phyloP scores from a whole-genome alignment of 2,113 vertebrate species.

The Eulemur rufifrons region DNA sequence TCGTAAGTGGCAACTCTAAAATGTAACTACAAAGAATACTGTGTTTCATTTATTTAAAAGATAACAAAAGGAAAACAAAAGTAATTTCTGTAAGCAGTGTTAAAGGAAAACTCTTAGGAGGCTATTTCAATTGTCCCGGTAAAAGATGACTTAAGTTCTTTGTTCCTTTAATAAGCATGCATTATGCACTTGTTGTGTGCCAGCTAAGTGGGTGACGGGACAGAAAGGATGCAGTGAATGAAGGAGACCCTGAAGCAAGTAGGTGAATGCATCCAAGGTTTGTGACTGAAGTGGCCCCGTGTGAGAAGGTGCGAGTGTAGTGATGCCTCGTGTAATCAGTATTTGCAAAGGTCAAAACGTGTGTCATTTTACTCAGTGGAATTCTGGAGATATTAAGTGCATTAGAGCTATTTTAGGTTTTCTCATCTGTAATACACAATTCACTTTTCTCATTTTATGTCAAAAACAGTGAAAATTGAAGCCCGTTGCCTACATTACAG shows the following conservation, averaged over 20 bases:
- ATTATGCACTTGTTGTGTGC: background rate
- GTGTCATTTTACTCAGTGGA: background rate
- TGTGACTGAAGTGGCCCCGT: background rate
- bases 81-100: background rate
- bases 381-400: background rate
- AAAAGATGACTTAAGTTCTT: background rate
- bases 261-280: background rate
- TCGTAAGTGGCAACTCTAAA: background rate
- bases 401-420: background rate
- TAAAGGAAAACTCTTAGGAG: background rate
- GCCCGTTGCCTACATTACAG: background rate
- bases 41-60: background rate
- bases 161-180: background rate
- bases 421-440: background rate
- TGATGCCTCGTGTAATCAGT: background rate
- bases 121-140: background rate
- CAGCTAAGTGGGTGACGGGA: background rate
- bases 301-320: background rate
- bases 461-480: background rate
- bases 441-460: background rate
- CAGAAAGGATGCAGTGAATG: background rate
- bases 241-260: background rate
- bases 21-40: background rate
- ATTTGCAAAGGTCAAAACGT: background rate
- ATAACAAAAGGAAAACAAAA: background rate